phyloP scores from a whole-genome alignment of 2,113 vertebrate genomes.

The Macheiramphus alcinus region DNA sequence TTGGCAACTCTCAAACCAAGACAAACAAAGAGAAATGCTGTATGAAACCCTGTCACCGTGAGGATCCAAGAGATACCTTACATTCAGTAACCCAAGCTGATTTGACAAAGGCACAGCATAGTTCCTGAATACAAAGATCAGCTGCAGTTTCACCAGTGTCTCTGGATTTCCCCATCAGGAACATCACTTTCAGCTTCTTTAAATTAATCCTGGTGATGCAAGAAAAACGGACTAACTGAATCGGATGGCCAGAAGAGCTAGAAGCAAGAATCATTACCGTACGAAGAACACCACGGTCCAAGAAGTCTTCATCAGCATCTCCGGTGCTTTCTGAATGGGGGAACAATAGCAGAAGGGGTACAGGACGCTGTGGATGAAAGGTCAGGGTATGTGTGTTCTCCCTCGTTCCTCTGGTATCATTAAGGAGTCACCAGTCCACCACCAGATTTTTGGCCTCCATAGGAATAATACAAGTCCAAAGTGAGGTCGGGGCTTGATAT shows the following conservation, averaged over 20 bases:
- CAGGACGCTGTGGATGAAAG: background rate
- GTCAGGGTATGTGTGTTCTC: background rate
- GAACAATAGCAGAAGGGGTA: background rate
- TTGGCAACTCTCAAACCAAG: background rate
- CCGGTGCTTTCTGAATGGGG: background rate
- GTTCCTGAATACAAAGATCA: background rate
- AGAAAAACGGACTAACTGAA: background rate
- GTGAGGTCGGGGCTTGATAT: background rate
- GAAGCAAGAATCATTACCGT: background rate
- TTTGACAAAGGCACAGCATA: background rate
- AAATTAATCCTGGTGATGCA: background rate
- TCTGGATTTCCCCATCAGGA: background rate
- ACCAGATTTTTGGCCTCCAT: background rate
- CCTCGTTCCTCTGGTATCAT: background rate
- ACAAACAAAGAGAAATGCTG: background rate
- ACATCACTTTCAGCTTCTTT: background rate
- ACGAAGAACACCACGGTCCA: background rate
- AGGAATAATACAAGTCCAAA: background rate
- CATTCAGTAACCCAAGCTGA: background rate
- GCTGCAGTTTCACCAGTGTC: background rate
- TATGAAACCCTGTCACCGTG: background rate
- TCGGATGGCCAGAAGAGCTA: background rate
- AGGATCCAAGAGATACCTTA: background rate
- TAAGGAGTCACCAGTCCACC: background rate
- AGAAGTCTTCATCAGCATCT: background rate